Evolutionary conservation across 2,888 invertebrate species (phyloP).

Genomic region (Pheosia gnoma): DNA sequence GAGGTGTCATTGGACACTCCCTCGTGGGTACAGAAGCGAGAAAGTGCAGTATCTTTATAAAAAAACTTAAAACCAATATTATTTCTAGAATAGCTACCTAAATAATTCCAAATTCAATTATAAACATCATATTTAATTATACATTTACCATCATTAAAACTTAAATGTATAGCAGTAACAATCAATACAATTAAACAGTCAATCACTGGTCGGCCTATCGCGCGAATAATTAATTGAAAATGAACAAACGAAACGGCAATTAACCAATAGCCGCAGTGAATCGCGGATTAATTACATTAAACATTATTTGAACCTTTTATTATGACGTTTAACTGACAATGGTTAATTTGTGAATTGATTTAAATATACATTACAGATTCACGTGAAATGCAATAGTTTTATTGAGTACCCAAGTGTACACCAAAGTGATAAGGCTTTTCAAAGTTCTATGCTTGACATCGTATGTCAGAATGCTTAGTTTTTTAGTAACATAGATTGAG

Average conservation of each 20-base stretch:
- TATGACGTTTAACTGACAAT: slow-evolving; percentile 11
- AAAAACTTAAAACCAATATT: too few relatives aligned
- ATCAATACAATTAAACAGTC: slow-evolving; percentile 17
- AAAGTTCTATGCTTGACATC: too few relatives aligned
- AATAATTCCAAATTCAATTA: too few relatives aligned
- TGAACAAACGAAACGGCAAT: slow-evolving; percentile 21
- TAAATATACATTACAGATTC: slow-evolving; percentile 9
- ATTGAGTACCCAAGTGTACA: too few relatives aligned
- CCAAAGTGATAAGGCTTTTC: too few relatives aligned
- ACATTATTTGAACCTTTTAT: slow-evolving; percentile 16
- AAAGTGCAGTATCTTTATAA: slow-evolving; percentile 46
- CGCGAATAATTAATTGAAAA: slow-evolving; percentile 39
- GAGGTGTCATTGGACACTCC: slow-evolving; percentile 83
- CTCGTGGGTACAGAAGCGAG: slow-evolving; percentile 50
- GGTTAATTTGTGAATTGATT: slow-evolving; percentile 11
- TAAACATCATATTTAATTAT: too few relatives aligned
- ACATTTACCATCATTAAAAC: too few relatives aligned
- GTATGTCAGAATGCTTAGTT: too few relatives aligned
- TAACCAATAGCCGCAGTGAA: slow-evolving; percentile 9
- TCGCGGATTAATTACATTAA: slow-evolving; percentile 14
- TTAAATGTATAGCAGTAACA: not conserved
- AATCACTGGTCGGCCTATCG: slow-evolving; percentile 26
- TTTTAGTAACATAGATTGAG: too few relatives aligned
- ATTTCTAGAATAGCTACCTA: too few relatives aligned
- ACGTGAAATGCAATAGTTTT: slow-evolving; percentile 14